These are phyloP conservation scores for Anaspis maculata DNA, from an alignment of 2,888 invertebrate species.

Conservation along the genomic window DNA sequence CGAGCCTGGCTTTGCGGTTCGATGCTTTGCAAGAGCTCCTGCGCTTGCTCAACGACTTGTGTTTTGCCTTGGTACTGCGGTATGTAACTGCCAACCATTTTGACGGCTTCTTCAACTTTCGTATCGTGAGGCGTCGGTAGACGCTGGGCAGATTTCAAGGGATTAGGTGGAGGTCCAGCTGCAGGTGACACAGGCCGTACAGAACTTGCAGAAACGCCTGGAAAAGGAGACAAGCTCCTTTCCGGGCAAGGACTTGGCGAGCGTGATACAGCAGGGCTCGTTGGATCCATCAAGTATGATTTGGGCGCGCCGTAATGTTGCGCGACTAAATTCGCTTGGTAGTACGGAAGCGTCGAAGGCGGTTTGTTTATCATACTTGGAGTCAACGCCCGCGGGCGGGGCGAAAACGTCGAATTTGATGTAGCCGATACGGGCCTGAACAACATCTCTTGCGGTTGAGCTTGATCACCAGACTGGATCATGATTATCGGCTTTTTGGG, in stretches of 20 bases:
- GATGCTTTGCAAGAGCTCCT: conserved; percentile 6
- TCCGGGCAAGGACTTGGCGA: conserved; percentile 55
- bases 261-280: conserved; percentile 50
- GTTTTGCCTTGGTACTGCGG: conserved; percentile 32
- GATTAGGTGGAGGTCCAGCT: conserved; percentile 61
- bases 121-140: conserved; percentile 28
- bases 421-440: conserved; percentile 63
- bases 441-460: conserved; percentile 41
- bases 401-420: conserved; percentile 47
- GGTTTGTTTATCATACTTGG: conserved; percentile 68
- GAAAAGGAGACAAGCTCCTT: conserved; percentile 33
- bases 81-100: conserved; percentile 30
- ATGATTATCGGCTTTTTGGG: conserved; percentile 27
- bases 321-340: conserved; percentile 69
- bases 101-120: conserved; percentile 28
- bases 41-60: conserved; percentile 16
- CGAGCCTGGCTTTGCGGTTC: neutral
- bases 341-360: conserved; percentile 66
- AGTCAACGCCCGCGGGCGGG: conserved; percentile 52
- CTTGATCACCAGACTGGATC: conserved; percentile 31
- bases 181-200: conserved; percentile 59
- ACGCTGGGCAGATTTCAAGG: conserved; percentile 41
- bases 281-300: conserved; percentile 53
- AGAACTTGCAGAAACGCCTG: conserved; percentile 25
- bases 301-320: conserved; percentile 55